Evolutionary conservation across 2,113 vertebrate species (phyloP).

Genomic region (Geothlypis trichas): DNA sequence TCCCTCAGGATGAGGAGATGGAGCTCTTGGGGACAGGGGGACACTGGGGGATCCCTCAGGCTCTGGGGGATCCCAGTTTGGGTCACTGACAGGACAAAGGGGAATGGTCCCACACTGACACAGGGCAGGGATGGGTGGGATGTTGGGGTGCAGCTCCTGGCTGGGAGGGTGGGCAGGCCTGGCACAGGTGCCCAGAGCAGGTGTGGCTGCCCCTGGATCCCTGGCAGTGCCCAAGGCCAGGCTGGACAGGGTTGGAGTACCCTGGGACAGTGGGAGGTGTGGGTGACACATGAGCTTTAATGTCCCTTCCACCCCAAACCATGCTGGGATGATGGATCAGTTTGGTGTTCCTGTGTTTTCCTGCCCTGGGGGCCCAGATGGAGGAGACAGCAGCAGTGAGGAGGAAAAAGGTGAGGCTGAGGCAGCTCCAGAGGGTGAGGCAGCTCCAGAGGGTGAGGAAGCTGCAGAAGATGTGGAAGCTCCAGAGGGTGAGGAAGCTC

Average conservation of each 20-base stretch:
- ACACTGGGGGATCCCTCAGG: too few relatives aligned
- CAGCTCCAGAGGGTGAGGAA: background rate
- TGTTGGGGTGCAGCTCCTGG: background rate
- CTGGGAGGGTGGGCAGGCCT: background rate
- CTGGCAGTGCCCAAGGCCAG: background rate
- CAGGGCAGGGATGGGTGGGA: rapidly evolving
- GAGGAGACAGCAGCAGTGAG: constrained; percentile 65
- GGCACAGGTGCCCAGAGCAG: background rate
- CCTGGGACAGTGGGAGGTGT: background rate
- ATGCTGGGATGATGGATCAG: background rate
- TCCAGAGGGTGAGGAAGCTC: background rate
- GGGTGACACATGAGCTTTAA: rapidly evolving
- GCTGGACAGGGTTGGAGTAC: background rate
- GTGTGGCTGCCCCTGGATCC: background rate
- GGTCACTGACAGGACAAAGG: background rate
- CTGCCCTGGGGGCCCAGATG: background rate
- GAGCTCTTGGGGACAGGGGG: constrained; percentile 82
- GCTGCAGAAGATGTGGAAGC: background rate
- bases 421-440: background rate
- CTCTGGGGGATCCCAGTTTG: background rate
- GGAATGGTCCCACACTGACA: background rate
- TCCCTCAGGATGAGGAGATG: constrained; percentile 75
- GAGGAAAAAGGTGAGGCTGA: constrained; percentile 55
- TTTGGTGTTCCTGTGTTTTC: background rate
- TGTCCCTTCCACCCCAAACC: background rate